phyloP scores from a whole-genome alignment of 2,797 vertebrate genomes.

The Pipistrellus pygmaeus region DNA sequence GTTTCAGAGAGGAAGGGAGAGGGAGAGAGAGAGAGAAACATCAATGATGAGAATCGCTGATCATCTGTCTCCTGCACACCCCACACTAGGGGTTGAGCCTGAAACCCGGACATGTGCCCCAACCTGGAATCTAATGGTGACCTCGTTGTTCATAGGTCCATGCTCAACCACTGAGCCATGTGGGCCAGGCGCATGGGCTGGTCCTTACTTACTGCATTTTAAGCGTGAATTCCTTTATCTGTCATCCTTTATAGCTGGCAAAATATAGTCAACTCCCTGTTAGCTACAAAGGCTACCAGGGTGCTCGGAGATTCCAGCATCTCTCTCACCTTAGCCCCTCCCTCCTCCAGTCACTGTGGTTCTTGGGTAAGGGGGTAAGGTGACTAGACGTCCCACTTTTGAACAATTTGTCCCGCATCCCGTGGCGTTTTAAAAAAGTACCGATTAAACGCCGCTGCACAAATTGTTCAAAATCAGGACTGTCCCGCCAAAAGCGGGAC shows the following conservation, averaged over 20 bases:
- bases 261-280: conserved; percentile 44
- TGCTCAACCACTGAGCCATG: not conserved
- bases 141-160: no score
- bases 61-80: not conserved
- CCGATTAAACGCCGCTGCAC: no score
- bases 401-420: no score
- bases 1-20: not conserved
- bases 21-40: not conserved
- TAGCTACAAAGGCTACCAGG: not conserved
- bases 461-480: no score
- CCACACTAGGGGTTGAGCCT: not conserved
- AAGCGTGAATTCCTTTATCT: conserved; percentile 40
- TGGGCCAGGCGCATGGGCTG: not conserved
- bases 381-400: no score
- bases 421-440: no score
- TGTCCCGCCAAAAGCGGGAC: no score
- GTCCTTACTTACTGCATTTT: conserved; percentile 44
- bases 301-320: not conserved
- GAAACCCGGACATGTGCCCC: not conserved
- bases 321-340: conserved; percentile 29
- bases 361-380: not conserved
- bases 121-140: not conserved
- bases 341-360: not conserved
- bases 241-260: conserved; percentile 17
- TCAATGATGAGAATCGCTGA: not conserved